Evolutionary conservation across 2,113 vertebrate species (phyloP).

Genomic region (Rhinoderma darwinii): DNA sequence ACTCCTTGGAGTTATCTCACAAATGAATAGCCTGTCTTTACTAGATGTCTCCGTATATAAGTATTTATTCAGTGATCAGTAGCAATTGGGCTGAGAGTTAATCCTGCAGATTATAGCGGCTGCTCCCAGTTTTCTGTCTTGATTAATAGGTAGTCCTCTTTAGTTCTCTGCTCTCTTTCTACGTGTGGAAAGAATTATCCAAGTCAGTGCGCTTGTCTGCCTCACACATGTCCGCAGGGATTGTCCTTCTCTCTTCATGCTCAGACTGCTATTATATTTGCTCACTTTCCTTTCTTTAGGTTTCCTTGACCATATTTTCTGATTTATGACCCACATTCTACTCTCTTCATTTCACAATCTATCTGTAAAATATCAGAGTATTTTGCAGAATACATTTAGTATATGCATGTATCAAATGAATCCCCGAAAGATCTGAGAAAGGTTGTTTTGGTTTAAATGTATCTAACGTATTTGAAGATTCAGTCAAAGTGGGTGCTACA

Average conservation of each 20-base stretch:
- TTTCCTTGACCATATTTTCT: conserved; percentile 1
- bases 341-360: conserved; percentile 8
- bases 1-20: neutral
- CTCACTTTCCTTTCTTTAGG: conserved; percentile 23
- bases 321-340: conserved; percentile 35
- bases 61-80: conserved; percentile 31
- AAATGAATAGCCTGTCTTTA: neutral
- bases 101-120: conserved; percentile 5
- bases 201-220: conserved; percentile 34
- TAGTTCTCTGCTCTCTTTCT: neutral
- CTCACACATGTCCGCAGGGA: conserved; percentile 29
- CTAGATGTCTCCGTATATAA: neutral
- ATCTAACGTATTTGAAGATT: neutral
- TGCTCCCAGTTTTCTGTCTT: conserved; percentile 3
- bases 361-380: conserved; percentile 5
- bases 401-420: neutral
- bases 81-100: neutral
- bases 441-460: neutral
- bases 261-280: conserved; percentile 23
- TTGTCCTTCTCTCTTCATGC: neutral
- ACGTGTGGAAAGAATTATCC: conserved; percentile 38
- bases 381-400: neutral
- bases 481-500: neutral
- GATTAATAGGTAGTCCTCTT: neutral
- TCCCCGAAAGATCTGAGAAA: neutral